Base-by-base conservation (phyloP, 2,113 vertebrate genomes). In the Ptilorrhoa leucosticta region DNA sequence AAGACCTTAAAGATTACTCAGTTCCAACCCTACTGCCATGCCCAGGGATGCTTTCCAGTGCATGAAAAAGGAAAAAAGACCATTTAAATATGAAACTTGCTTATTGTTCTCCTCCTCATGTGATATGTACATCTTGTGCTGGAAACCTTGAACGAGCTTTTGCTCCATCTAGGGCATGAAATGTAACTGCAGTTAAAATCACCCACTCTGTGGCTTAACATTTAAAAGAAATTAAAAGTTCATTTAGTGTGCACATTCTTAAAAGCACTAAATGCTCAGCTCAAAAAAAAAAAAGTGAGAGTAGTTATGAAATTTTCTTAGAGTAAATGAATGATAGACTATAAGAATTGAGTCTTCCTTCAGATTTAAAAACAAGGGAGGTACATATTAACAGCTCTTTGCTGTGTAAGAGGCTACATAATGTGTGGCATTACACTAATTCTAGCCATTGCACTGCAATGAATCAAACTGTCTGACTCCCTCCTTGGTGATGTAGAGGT, bases 191-290 rank as follows among this genome's bases (percentile, higher is more conserved):
- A 27, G 23, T 60, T 27, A 35, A 6, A 17, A 9, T 45, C 7
- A 23, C 20, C 31, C 3, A 3, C 13, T 51, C 14, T 66, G 56
- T 57, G 73, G 39, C 19, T 61, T 61, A 44, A 51, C 3, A 1
- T 48, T 70, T 66, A 39, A 45, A 51, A 78, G 7, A 61, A 73
- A 47, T 39, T 6, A 57, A 4, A 26, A 39, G 33, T 48, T 45
- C 2, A 18, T 53, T 85, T 82, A 27, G 20, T 1, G 0, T 39
- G 6, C 1, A 4, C 1, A 2, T 64, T 54, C 33, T 66, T 70
- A 40, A 70, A 85, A 8, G 2, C 16, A 17, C 14, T 47, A 51
- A 88, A 51, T 23, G 21, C 9, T 42, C 11, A 66, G 15, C 31
- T 73, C 6, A 40, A n/a, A 45, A 65, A 47, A 15, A 45, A 37